A percentile compares a stretch with the other conserved stretches of the same genome.
These are phyloP conservation scores for Balearica regulorum DNA, from an alignment of 2,797 vertebrate species.

Conservation along the genomic window DNA sequence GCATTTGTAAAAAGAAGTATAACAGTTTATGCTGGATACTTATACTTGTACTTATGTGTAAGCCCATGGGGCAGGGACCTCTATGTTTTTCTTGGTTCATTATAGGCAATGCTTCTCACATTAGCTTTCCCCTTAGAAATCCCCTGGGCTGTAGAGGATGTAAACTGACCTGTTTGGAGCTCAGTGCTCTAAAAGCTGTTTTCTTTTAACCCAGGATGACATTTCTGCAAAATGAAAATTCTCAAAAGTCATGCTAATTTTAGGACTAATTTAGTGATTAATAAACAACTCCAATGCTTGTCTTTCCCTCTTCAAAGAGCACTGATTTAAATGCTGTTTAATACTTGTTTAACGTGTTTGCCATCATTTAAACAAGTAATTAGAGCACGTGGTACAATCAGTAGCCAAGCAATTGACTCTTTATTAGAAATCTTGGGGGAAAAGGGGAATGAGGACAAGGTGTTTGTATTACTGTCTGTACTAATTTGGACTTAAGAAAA, in stretches of 20 bases:
- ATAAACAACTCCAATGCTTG: constrained; percentile 23
- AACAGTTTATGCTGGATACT: background rate
- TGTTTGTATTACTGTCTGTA: constrained; percentile 36
- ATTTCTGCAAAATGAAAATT: constrained; percentile 36
- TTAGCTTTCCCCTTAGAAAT: background rate
- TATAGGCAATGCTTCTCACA: background rate
- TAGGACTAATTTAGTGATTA: constrained; percentile 48
- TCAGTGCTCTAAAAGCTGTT: background rate
- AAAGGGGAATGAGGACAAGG: constrained; percentile 36
- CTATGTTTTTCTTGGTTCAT: background rate
- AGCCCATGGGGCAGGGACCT: background rate
- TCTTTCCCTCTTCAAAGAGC: constrained; percentile 25
- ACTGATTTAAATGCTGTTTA: constrained; percentile 53
- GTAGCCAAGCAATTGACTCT: constrained; percentile 56
- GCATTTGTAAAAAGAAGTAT: background rate
- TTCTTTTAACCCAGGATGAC: background rate
- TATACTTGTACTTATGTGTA: background rate
- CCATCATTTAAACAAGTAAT: constrained; percentile 52
- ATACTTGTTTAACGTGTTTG: constrained; percentile 59
- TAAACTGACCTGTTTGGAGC: constrained; percentile 3
- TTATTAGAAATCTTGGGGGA: constrained; percentile 47
- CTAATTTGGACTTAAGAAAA: constrained; percentile 36
- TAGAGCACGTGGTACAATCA: constrained; percentile 42
- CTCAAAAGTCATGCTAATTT: constrained; percentile 37
- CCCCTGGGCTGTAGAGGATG: background rate